Evolutionary conservation across 2,888 invertebrate genomes (phyloP), one percentile per base, ranked within the genome.

Genomic region (Allygus modestus): DNA sequence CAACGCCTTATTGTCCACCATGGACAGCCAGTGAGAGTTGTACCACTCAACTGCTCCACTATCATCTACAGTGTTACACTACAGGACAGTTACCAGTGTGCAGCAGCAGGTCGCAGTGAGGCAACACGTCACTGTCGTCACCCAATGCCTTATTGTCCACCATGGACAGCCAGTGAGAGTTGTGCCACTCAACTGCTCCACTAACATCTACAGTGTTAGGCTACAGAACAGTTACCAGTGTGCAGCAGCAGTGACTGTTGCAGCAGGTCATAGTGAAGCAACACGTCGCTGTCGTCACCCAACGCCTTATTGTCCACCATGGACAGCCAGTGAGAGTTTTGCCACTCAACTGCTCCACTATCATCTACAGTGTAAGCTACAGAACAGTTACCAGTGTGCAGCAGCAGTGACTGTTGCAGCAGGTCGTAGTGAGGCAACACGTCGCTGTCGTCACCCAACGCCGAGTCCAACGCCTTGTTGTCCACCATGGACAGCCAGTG

Each of bases 401-500:
- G 91, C 90, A 93, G 89, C 89, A 93, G 91, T 33, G 92, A 92
- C 84, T 92, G 92, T 87, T 92, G 92, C 81, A 95, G 92, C 89
- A 94, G 94, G 89, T 96, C 95, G 17, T 95, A 95, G 88, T 94
- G 94, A 87, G 96, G 92, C 91, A 95, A 96, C 0, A 95, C 94
- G 87, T 94, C 95, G 71, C 92, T 92, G 51, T 87, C 86, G 65
- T 87, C 86, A 69, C 85, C 83, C 9, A 86, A 82, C 17, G 86
- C 87, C 17, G 86, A 84, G 15, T 92, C 93, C 54, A 92, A 90
- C n/a, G 92, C 92, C 86, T 93, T 91, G 65, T 93, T 93, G 91
- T 98, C 97, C 54, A 99, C 97, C 95, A 99, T 98, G 89, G 98
- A 97, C 87, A 99, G 92, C 99, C 99, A 99, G 90, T 99, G 98